Base-by-base conservation (phyloP, 1,140 invertebrate species). In the Leptopilina clavipes region DNA sequence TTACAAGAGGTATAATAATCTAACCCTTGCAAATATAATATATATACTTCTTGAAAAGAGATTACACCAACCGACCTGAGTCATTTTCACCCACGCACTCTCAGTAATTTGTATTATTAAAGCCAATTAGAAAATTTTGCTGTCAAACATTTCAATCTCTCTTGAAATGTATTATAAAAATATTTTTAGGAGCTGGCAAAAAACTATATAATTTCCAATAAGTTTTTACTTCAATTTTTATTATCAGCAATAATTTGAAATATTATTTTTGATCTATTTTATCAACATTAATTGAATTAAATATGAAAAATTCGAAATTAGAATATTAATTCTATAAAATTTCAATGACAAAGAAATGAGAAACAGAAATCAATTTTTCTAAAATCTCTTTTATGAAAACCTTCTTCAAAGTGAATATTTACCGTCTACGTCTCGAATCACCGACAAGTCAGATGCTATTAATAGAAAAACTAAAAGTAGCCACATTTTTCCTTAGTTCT, bases 391-490 rank as follows among this genome's bases (percentile, higher is more conserved):
- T 14, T 31, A 31, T 65, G 25, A 65, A 65, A 65, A n/a, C 59
- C 14, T n/a, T 31, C 22, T 65, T 65, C 25, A 65, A 65, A 65
- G 25, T 65, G 25, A 31, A 65, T 65, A 56, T 54, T 17, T 37
- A 70, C 7, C 7, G 48, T n/a, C 17, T 40, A 25, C 18, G 37
- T 43, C 25, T 54, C 8, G 70, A 71, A 52, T 40, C 25, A 37
- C n/a, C 44, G 14, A 56, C 72, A 40, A 72, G 71, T 65, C 71
- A 17, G 71, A 45, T 65, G 72, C 70, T 11, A 65, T 45, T 65
- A 19, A 52, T 75, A 75, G 65, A 70, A 71, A 70, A 75, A 54
- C 65, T 70, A 48, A 14, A 54, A 70, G 52, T 75, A 59, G 72
- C 31, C 43, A 7, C 48, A 74, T 52, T 74, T 74, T 54, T 56